Evolutionary conservation across 2,797 vertebrate species (phyloP).

Genomic region (Crypturellus tataupa): DNA sequence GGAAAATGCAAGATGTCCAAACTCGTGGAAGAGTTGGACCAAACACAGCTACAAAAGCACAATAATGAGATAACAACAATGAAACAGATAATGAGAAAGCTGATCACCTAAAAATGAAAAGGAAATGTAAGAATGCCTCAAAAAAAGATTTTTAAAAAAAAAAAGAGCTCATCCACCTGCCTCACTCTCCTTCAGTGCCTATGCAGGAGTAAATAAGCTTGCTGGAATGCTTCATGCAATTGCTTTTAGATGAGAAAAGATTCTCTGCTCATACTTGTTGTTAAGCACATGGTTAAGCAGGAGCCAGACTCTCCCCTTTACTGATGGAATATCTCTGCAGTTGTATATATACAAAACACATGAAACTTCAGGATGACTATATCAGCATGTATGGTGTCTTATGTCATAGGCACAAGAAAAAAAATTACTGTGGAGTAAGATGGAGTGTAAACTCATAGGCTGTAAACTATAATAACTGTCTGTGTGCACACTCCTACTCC

Average conservation of each 20-base stretch:
- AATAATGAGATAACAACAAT: neutral
- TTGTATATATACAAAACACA: neutral
- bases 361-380: conserved; percentile 7
- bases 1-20: neutral
- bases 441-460: neutral
- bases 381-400: neutral
- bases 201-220: neutral
- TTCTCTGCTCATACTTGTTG: neutral
- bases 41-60: neutral
- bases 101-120: neutral
- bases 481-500: conserved; percentile 36
- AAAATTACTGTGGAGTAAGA: conserved; percentile 11
- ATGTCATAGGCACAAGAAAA: neutral
- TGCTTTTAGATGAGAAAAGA: neutral
- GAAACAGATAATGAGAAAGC: neutral
- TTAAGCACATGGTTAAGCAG: neutral
- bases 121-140: neutral
- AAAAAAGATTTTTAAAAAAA: neutral
- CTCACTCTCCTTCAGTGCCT: neutral
- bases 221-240: neutral
- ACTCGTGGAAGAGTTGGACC: neutral
- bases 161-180: neutral
- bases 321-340: fast-evolving
- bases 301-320: neutral
- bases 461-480: conserved; percentile 29